These are phyloP conservation scores for Octomys mimax DNA, from an alignment of 2,797 vertebrate species.

Conservation along the genomic window DNA sequence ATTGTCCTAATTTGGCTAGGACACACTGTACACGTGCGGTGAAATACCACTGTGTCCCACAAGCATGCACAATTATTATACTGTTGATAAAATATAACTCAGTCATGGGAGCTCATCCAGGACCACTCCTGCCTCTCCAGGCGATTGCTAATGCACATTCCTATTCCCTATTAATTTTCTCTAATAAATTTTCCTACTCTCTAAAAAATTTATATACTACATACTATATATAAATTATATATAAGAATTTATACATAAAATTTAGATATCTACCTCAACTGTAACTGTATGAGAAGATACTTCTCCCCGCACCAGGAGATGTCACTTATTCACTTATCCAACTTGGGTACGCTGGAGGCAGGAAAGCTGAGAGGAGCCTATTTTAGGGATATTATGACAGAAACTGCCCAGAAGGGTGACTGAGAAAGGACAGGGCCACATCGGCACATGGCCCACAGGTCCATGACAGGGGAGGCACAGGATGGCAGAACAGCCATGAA, in stretches of 20 bases:
- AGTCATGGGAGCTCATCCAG: no score
- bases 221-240: no score
- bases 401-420: neutral
- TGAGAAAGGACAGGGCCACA: accelerated
- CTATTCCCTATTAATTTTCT: neutral
- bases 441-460: neutral
- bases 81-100: neutral
- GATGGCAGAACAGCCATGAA: no score
- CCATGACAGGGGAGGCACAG: accelerated
- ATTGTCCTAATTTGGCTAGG: no score
- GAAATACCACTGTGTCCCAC: neutral
- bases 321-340: neutral
- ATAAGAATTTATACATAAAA: no score
- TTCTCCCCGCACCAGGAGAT: accelerated
- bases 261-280: accelerated
- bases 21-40: no score
- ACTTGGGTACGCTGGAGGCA: neutral
- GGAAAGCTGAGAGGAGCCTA: neutral
- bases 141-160: neutral
- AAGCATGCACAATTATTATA: neutral
- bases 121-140: no score
- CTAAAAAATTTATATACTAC: neutral
- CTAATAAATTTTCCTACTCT: neutral
- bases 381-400: accelerated
- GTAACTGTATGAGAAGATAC: neutral